A percentile compares a stretch with the other conserved stretches of the same genome.
Evolutionary conservation across 2,888 invertebrate species (phyloP).

Genomic region (Tolmerus cingulatus): DNA sequence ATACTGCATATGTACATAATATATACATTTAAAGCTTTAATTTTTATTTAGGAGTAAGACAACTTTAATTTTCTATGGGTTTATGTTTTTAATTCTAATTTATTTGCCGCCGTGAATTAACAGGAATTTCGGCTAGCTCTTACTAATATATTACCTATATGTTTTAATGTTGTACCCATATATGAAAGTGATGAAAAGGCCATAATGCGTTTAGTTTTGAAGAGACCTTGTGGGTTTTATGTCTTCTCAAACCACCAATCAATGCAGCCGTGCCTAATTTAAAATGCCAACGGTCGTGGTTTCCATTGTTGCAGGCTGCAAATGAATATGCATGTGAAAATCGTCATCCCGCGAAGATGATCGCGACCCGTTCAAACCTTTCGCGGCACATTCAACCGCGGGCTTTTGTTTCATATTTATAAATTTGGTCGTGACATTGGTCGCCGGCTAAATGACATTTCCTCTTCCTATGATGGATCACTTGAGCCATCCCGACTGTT

Average conservation of each 20-base stretch:
- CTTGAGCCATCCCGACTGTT: not conserved
- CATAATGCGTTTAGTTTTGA: not conserved
- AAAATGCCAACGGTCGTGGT: not conserved
- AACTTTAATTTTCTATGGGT: not conserved
- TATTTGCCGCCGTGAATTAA: no score
- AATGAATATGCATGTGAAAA: not conserved
- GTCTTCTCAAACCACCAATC: not conserved
- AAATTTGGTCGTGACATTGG: constrained; percentile 31
- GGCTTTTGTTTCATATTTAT: not conserved
- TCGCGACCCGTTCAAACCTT: not conserved
- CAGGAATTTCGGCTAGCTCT: no score
- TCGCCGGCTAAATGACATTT: constrained; percentile 10
- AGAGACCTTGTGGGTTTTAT: not conserved
- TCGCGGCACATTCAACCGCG: not conserved
- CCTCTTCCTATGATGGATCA: constrained; percentile 25
- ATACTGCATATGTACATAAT: no score
- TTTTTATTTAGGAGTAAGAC: no score
- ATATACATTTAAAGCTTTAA: no score
- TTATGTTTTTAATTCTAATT: not conserved
- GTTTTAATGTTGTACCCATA: no score
- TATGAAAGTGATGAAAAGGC: not conserved
- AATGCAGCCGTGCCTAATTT: not conserved
- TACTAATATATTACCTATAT: no score
- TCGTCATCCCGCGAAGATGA: not conserved
- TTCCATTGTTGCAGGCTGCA: not conserved